A percentile compares a stretch with the other conserved stretches of the same genome.
Conservation (phyloP, 2,797 vertebrate species). For the Phoebastria nigripes region DNA sequence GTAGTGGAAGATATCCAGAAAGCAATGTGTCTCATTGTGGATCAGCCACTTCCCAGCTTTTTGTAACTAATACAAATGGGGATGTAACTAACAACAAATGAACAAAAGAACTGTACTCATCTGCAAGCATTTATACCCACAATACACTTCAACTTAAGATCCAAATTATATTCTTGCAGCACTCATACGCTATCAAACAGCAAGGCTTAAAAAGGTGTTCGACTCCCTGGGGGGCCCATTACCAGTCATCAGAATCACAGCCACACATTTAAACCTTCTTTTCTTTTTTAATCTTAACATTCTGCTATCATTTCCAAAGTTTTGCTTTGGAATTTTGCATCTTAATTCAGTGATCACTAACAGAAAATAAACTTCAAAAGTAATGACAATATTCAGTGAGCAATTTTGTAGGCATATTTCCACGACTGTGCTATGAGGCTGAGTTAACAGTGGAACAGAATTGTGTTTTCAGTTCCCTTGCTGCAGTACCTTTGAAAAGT, state of each 20-base stretch:
- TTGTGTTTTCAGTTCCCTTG: neutral
- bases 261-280: neutral
- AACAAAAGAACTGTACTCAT: slow-evolving; percentile 20
- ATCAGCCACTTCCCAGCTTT: slow-evolving; percentile 1
- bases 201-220: neutral
- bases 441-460: neutral
- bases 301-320: neutral
- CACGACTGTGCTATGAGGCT: neutral
- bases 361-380: neutral
- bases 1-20: slow-evolving; percentile 11
- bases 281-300: neutral
- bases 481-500: neutral
- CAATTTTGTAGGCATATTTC: neutral
- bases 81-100: slow-evolving; percentile 43
- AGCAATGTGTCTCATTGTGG: neutral
- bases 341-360: neutral
- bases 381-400: neutral
- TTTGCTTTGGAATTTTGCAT: neutral
- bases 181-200: neutral
- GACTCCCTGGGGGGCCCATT: accelerated
- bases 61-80: slow-evolving; percentile 34
- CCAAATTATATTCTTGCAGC: neutral
- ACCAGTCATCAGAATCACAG: neutral
- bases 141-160: neutral
- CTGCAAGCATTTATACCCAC: slow-evolving; percentile 3